Evolutionary conservation across 2,797 vertebrate species (phyloP).

Genomic region (Acrocephalus scirpaceus): DNA sequence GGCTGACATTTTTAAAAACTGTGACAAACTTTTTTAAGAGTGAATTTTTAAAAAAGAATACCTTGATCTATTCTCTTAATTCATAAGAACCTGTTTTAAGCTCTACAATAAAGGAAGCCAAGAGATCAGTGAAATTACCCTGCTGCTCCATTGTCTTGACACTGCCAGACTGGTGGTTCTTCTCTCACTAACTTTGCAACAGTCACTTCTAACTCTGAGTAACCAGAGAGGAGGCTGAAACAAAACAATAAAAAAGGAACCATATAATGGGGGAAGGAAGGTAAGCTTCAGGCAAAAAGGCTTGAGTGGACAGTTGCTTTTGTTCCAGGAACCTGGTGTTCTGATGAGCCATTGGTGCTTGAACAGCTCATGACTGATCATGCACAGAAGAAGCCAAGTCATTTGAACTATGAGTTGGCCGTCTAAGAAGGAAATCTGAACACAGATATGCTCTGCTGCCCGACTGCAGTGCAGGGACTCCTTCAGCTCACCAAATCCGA

Average conservation of each 20-base stretch:
- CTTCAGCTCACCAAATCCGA: neutral
- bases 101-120: neutral
- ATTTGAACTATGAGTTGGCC: neutral
- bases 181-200: neutral
- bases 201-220: neutral
- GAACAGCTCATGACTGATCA: neutral
- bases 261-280: neutral
- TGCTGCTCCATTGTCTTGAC: neutral
- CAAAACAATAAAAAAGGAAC: neutral
- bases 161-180: neutral
- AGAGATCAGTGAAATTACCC: neutral
- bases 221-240: neutral
- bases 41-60: fast-evolving
- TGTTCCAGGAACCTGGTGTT: neutral
- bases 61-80: neutral
- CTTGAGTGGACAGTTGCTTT: neutral
- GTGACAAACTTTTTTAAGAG: neutral
- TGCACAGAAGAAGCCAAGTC: neutral
- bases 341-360: neutral
- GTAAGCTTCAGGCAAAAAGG: neutral
- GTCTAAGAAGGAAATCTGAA: neutral
- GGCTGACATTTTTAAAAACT: neutral
- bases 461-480: neutral
- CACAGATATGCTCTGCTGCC: fast-evolving
- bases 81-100: neutral